A percentile compares a stretch with the other conserved stretches of the same genome.
Evolutionary conservation across 2,888 invertebrate genomes (phyloP).

Genomic region (Steinernema carpocapsae): DNA sequence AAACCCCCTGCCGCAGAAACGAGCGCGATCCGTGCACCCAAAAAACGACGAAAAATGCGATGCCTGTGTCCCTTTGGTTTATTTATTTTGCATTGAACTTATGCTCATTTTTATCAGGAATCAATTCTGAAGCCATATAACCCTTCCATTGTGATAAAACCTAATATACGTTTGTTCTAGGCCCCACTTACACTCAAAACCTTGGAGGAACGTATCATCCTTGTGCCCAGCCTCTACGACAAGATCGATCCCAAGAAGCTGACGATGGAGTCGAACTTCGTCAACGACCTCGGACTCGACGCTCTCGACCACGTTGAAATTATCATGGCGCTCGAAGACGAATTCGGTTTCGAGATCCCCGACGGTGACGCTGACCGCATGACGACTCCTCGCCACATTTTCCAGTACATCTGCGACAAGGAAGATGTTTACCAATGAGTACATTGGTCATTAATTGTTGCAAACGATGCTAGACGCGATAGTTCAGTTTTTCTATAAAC

Average conservation of each 20-base stretch:
- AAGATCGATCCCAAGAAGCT: conserved; percentile 78
- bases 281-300: conserved; percentile 79
- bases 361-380: conserved; percentile 93
- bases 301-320: conserved; percentile 94
- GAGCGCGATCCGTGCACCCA: too few species aligned
- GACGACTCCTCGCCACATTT: conserved; percentile 86
- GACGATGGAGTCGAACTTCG: conserved; percentile 89
- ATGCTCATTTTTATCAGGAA: too few species aligned
- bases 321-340: conserved; percentile 99
- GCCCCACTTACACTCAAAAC: conserved; percentile 76
- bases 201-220: conserved; percentile 85
- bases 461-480: not conserved
- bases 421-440: conserved; percentile 70
- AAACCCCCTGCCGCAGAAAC: too few species aligned
- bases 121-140: too few species aligned
- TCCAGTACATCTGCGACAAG: conserved; percentile 91
- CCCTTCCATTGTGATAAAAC: too few species aligned
- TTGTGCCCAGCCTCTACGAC: conserved; percentile 95
- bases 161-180: too few species aligned
- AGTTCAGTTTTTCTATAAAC: conserved; percentile 6
- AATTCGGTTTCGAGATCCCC: conserved; percentile 93
- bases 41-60: too few species aligned
- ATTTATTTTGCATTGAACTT: too few species aligned
- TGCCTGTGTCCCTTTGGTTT: too few species aligned
- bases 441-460: conserved; percentile 54